Base-by-base conservation (phyloP, 2,797 vertebrate genomes). In the Pipistrellus pipistrellus region DNA sequence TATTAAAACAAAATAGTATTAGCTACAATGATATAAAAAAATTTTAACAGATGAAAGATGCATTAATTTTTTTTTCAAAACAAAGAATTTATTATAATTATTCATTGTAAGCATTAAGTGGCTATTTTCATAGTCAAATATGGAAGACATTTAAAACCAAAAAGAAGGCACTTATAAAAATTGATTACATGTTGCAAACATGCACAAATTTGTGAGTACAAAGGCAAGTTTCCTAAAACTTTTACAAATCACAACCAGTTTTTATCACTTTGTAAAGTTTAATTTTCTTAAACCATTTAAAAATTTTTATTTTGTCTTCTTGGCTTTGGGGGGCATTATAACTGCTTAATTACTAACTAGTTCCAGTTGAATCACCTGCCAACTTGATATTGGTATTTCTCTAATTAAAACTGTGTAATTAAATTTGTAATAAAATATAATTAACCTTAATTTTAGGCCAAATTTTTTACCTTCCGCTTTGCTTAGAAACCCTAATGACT, bases 371-470 rank as follows among this genome's bases (percentile, higher is more conserved):
- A 89, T 21, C 62, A 91, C 53, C 76, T 94, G 91, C 41, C 88
- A 94, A 92, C 53, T 86, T 73, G 85, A 48, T 78, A 66, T 10
- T 93, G 77, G 46, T 95, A 80, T 85, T 90, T 92, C 55, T 90
- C 75, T 91, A 91, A 95, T 96, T 96, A 94, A 94, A 96, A 90
- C 13, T 55, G 14, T 51, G 17, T 85, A 90, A 96, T 92, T 96
- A 96, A 88, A 85, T 84, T 59, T 87, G 66, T 75, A 38, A 93
- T 77, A 95, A 91, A 95, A 91, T 88, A 78, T 85, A 89, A 95
- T 91, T 95, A 95, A 83, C 59, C 57, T 73, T 94, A 85, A 93
- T 71, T 93, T 88, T 83, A 90, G 64, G 51, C 51, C 66, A 85
- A 12, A 92, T 82, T 93, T 93, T 90, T 59, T 81, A 96, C 13